Evolutionary conservation across 2,113 vertebrate species (phyloP).

Genomic region (Polypterus senegalus): DNA sequence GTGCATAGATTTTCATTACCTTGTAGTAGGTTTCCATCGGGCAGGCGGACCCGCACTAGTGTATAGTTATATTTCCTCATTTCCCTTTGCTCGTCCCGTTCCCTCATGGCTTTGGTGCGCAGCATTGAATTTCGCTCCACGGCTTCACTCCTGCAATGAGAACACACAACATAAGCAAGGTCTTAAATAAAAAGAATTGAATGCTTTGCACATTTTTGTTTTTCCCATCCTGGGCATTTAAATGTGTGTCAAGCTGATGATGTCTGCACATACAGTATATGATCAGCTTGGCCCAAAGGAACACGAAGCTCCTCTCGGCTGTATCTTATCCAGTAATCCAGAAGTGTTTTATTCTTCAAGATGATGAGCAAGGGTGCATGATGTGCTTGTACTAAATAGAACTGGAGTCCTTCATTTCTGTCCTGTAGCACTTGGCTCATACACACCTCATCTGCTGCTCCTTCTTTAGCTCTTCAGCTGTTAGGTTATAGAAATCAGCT

Average conservation of each 20-base stretch:
- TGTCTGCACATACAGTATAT: neutral
- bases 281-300: neutral
- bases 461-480: slow-evolving; percentile 62
- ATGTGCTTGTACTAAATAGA: no score
- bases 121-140: slow-evolving; percentile 73
- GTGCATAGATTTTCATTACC: slow-evolving; percentile 28
- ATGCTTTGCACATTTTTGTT: no score
- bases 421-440: neutral
- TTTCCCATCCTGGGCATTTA: no score
- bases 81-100: slow-evolving; percentile 78
- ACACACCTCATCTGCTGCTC: slow-evolving; percentile 69
- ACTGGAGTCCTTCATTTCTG: neutral
- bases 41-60: slow-evolving; percentile 69
- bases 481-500: slow-evolving; percentile 74
- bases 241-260: no score
- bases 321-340: no score
- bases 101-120: slow-evolving; percentile 84
- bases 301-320: no score
- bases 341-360: no score
- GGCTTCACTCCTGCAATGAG: slow-evolving; percentile 50
- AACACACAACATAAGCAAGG: neutral
- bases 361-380: no score
- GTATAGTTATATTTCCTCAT: slow-evolving; percentile 78
- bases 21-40: slow-evolving; percentile 77
- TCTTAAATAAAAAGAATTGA: no score